Evolutionary conservation across 2,888 invertebrate species (phyloP).

Genomic region (Encarsia formosa): DNA sequence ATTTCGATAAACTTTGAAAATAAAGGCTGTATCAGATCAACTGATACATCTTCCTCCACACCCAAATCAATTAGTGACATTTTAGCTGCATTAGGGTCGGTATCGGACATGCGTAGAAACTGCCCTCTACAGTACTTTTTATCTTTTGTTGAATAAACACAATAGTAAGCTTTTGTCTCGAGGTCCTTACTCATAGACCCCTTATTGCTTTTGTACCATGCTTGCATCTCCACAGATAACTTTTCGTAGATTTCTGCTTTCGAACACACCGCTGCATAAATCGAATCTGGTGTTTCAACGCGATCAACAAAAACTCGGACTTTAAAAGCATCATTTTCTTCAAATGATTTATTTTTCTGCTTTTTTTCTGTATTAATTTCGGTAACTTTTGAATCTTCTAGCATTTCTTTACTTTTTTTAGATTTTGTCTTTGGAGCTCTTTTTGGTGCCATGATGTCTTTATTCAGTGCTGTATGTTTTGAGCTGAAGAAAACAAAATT

Average conservation of each 20-base stretch:
- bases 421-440: not conserved
- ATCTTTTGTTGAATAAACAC: slow-evolving; percentile 51
- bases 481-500: slow-evolving; percentile 10
- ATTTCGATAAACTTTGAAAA: slow-evolving; percentile 53
- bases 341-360: not conserved
- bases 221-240: slow-evolving; percentile 57
- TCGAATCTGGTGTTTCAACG: slow-evolving; percentile 57
- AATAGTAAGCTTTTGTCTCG: slow-evolving; percentile 52
- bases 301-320: slow-evolving; percentile 55
- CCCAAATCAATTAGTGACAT: slow-evolving; percentile 69
- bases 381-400: not conserved
- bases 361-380: not conserved
- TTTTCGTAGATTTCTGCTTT: slow-evolving; percentile 52
- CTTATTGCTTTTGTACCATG: slow-evolving; percentile 47
- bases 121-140: slow-evolving; percentile 65
- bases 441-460: not conserved
- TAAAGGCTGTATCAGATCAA: slow-evolving; percentile 54
- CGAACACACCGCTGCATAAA: slow-evolving; percentile 58
- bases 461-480: slow-evolving; percentile 4
- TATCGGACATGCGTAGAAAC: slow-evolving; percentile 47
- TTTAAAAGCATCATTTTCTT: slow-evolving; percentile 48
- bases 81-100: slow-evolving; percentile 47
- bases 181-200: not conserved
- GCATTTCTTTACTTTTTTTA: not conserved
- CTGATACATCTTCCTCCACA: slow-evolving; percentile 53